These are phyloP conservation scores for Anguilla pacifica DNA, from an alignment of 2,797 vertebrate genomes.

Conservation along the genomic window DNA sequence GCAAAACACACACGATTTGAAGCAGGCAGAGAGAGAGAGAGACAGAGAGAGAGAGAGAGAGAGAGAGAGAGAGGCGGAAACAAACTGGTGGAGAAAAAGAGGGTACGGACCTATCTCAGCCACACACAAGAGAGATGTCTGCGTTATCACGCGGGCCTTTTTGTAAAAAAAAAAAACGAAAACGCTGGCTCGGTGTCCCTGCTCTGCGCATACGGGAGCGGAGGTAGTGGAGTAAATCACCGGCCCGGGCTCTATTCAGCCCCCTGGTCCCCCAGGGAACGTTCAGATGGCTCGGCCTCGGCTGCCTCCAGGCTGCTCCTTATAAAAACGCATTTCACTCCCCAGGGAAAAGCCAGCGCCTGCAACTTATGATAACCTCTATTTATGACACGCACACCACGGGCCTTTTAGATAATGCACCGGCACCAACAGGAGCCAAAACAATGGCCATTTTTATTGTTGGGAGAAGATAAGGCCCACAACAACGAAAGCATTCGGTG, in stretches of 20 bases:
- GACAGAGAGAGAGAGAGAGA: conserved; percentile 7
- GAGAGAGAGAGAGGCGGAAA: neutral
- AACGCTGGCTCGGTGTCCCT: conserved; percentile 18
- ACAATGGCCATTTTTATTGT: conserved; percentile 38
- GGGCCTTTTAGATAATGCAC: conserved; percentile 66
- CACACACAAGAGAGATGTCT: conserved; percentile 11
- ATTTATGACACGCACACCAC: conserved; percentile 68
- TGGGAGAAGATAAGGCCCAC: conserved; percentile 33
- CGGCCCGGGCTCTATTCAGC: conserved; percentile 59
- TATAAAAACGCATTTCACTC: conserved; percentile 61
- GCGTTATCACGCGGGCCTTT: neutral
- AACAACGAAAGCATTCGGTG: conserved; percentile 25
- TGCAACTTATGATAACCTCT: conserved; percentile 71
- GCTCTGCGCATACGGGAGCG: conserved; percentile 2
- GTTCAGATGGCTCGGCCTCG: conserved; percentile 65
- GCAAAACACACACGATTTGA: neutral
- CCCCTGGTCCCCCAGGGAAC: conserved; percentile 63
- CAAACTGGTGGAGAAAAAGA: neutral
- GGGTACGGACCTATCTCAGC: neutral
- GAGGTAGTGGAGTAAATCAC: conserved; percentile 60
- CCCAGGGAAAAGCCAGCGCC: conserved; percentile 64
- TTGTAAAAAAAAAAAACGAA: neutral
- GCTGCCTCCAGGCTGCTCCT: conserved; percentile 67
- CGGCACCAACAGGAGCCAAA: conserved; percentile 61
- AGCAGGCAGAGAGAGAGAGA: neutral